phyloP scores from a whole-genome alignment of 2,113 vertebrate genomes.

The Columbina picui region DNA sequence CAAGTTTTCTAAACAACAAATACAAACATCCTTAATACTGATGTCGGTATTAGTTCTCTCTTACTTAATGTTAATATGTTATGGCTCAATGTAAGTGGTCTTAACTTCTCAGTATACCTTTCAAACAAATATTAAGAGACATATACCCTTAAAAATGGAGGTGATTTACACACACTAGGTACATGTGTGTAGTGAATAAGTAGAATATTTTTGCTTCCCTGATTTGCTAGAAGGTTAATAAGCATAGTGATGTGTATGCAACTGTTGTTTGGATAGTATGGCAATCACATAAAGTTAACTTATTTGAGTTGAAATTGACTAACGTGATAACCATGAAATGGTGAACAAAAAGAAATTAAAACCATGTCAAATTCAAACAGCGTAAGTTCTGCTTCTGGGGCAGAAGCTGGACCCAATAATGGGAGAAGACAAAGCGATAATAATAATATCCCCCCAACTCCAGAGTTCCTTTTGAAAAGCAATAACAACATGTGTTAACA shows the following conservation, averaged over 20 bases:
- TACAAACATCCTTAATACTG: not conserved
- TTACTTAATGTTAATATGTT: not conserved
- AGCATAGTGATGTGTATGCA: not conserved
- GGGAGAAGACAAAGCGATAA: not conserved
- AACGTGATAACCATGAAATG: not conserved
- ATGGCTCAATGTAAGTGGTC: rapidly evolving
- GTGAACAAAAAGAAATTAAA: not conserved
- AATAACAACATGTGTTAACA: not conserved
- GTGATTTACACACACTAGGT: not conserved
- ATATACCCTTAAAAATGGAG: not conserved
- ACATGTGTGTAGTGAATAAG: not conserved
- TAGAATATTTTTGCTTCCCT: not conserved
- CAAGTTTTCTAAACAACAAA: not conserved
- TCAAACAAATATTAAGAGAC: not conserved
- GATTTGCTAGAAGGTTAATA: not conserved
- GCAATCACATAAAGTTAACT: not conserved
- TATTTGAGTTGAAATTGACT: not conserved
- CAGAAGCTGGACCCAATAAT: not conserved
- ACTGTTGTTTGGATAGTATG: not conserved
- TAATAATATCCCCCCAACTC: not conserved
- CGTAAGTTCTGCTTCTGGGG: not conserved
- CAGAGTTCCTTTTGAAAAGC: not conserved
- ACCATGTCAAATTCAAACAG: not conserved
- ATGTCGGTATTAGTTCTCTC: not conserved
- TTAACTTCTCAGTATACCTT: not conserved